phyloP scores from a whole-genome alignment of 2,888 invertebrate species.

The Lasioglossum leucozonium region DNA sequence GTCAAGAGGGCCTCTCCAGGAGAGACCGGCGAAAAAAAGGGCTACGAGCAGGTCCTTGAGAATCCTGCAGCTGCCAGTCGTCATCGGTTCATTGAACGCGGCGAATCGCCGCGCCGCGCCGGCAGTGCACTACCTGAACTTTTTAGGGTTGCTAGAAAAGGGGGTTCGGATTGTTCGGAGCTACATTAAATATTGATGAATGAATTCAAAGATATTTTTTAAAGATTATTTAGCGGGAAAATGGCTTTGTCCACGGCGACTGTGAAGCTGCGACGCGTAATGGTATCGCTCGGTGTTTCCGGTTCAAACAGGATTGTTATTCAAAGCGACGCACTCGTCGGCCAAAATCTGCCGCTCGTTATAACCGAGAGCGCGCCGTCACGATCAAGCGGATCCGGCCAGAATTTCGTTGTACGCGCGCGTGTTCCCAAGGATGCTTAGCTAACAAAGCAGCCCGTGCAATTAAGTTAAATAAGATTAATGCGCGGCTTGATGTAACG shows the following conservation, averaged over 20 bases:
- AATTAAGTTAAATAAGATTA: conserved; percentile 61
- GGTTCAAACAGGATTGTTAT: background rate
- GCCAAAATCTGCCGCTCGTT: background rate
- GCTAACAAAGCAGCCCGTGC: conserved; percentile 48
- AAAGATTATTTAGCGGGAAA: background rate
- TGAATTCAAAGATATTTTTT: too few species aligned
- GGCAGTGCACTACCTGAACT: background rate
- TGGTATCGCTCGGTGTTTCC: background rate
- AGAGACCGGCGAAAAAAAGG: conserved; percentile 25
- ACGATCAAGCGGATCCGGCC: background rate
- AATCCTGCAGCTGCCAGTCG: conserved; percentile 71
- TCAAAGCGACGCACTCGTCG: background rate
- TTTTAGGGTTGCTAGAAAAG: conserved; percentile 39
- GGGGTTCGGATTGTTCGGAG: conserved; percentile 55
- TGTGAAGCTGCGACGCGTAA: background rate
- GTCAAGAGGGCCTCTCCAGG: conserved; percentile 56
- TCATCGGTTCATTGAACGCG: conserved; percentile 61
- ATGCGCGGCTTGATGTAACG: conserved; percentile 50
- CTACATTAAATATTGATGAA: too few species aligned
- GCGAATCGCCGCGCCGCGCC: conserved; percentile 20
- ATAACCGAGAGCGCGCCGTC: background rate
- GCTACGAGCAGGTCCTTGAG: conserved; percentile 65
- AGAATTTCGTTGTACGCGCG: conserved; percentile 37
- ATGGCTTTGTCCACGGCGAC: background rate
- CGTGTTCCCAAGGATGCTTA: conserved; percentile 20